Conservation (phyloP, 2,113 vertebrate genomes). For the Pionites leucogaster region DNA sequence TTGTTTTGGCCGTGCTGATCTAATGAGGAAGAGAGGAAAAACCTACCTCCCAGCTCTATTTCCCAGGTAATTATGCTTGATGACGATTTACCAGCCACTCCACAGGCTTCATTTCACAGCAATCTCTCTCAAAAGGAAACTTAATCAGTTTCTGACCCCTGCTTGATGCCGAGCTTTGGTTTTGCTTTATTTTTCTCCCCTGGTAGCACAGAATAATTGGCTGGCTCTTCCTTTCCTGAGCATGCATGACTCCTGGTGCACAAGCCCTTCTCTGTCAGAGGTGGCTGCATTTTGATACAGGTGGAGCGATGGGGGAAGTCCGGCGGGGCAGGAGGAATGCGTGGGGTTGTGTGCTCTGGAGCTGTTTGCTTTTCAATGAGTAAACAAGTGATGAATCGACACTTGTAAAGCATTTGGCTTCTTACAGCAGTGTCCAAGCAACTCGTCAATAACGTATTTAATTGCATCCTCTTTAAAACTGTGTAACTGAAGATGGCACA, state of each 20-base stretch:
- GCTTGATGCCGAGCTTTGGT: not conserved
- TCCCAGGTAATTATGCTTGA: slow-evolving; percentile 23
- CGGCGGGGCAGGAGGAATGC: not conserved
- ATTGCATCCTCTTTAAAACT: not conserved
- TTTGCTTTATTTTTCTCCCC: slow-evolving; percentile 5
- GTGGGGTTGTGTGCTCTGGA: not conserved
- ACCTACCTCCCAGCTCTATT: slow-evolving; percentile 23
- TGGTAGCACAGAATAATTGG: not conserved
- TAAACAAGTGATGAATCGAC: not conserved
- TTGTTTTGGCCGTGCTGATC: slow-evolving; percentile 19
- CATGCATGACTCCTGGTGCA: not conserved
- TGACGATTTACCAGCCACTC: slow-evolving; percentile 32
- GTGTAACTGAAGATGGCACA: not conserved
- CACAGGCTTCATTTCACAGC: slow-evolving; percentile 24
- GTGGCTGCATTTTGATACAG: not conserved
- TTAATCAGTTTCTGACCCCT: slow-evolving; percentile 43
- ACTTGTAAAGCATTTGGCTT: not conserved
- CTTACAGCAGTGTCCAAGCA: not conserved
- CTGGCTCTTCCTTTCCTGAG: not conserved
- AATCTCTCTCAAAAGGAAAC: not conserved
- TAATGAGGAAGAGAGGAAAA: slow-evolving; percentile 44
- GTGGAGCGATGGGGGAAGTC: not conserved
- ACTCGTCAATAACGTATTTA: not conserved
- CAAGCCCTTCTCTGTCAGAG: not conserved
- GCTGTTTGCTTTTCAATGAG: slow-evolving; percentile 1